Evolutionary conservation across 2,797 vertebrate species (phyloP).

Genomic region (Salmo trutta): DNA sequence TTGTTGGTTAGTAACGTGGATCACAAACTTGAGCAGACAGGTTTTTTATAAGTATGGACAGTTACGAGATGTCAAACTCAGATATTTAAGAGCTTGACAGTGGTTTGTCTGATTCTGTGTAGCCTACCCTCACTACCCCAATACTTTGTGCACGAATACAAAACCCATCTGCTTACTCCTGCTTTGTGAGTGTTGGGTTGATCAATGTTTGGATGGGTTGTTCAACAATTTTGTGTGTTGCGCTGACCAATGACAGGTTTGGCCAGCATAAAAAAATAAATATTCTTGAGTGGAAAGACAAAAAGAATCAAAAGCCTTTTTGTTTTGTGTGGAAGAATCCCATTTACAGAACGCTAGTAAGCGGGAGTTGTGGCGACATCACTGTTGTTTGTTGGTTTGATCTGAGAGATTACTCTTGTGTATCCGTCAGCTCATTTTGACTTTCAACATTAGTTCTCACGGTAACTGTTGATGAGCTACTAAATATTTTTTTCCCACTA

Average conservation of each 20-base stretch:
- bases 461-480: not conserved
- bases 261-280: not conserved
- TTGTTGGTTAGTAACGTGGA: not conserved
- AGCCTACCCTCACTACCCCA: not conserved
- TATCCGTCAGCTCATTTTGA: not conserved
- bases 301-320: not conserved
- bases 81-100: not conserved
- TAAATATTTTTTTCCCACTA: not conserved
- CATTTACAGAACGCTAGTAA: not conserved
- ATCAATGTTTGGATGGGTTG: not conserved
- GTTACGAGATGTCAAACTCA: not conserved
- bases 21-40: not conserved
- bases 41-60: too few relatives aligned
- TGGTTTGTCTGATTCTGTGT: not conserved
- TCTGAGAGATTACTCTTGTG: not conserved
- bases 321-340: not conserved
- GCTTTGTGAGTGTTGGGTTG: too few relatives aligned
- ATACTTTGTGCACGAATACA: not conserved
- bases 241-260: not conserved
- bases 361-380: not conserved
- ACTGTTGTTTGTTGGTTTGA: not conserved
- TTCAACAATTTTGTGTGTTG: not conserved
- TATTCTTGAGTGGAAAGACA: not conserved
- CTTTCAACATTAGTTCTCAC: not conserved
- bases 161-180: too few relatives aligned